Percentiles rank a stretch among this genome's conserved stretches.
Evolutionary conservation across 2,888 invertebrate genomes (phyloP).

Genomic region (Acleris literana): DNA sequence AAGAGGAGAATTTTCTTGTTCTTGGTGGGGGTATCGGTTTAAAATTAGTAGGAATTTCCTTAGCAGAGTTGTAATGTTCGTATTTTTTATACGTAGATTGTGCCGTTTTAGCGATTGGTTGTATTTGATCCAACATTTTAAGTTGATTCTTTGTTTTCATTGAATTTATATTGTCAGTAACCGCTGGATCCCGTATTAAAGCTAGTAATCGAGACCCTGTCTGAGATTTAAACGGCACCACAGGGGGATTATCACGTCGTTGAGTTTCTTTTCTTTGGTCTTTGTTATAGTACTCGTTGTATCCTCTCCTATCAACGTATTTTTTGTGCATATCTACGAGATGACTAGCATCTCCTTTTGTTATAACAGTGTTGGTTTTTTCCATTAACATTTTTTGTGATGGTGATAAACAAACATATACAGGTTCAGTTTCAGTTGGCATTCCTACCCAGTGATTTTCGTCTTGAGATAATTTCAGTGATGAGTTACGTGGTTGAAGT

Average conservation of each 20-base stretch:
- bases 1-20: conserved; percentile 66
- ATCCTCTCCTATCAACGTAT: conserved; percentile 86
- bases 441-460: conserved; percentile 84
- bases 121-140: conserved; percentile 50
- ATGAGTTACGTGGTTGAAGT: conserved; percentile 70
- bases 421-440: conserved; percentile 83
- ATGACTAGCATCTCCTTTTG: conserved; percentile 83
- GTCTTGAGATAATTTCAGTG: conserved; percentile 68
- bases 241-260: conserved; percentile 46
- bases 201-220: conserved; percentile 85
- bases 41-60: conserved; percentile 50
- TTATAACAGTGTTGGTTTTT: conserved; percentile 77
- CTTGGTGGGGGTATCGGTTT: conserved; percentile 73
- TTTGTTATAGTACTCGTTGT: conserved; percentile 69
- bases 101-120: conserved; percentile 44
- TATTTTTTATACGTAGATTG: conserved; percentile 44
- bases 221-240: conserved; percentile 76
- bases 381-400: conserved; percentile 86
- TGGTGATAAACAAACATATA: conserved; percentile 88
- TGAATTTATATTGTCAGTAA: conserved; percentile 62
- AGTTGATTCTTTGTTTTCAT: conserved; percentile 49
- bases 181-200: conserved; percentile 82
- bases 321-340: conserved; percentile 88
- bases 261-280: conserved; percentile 44
- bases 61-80: conserved; percentile 39